Conservation (phyloP, 2,113 vertebrate species). For the Lycocorax pyrrhopterus region DNA sequence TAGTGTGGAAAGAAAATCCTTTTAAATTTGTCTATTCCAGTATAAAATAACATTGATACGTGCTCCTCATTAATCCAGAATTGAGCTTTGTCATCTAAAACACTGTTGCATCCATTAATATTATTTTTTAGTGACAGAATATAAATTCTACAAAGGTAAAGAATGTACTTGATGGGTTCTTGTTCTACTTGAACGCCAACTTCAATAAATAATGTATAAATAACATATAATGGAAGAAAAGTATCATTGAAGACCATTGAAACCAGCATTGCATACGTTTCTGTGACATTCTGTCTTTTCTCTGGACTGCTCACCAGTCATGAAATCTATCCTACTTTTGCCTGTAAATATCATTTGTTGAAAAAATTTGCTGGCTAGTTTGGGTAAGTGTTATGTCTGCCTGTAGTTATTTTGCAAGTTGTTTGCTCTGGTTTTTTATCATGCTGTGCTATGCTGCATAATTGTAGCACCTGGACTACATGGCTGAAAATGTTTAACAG, state of each 20-base stretch:
- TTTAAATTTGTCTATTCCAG: background rate
- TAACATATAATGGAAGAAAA: background rate
- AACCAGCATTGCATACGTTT: background rate
- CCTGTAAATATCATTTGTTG: background rate
- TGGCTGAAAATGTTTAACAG: background rate
- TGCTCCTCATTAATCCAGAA: background rate
- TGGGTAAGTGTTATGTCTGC: background rate
- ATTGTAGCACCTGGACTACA: background rate
- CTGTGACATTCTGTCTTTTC: background rate
- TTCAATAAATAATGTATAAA: background rate
- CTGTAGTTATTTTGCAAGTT: background rate
- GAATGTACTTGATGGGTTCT: background rate
- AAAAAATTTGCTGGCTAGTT: background rate
- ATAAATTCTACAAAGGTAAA: background rate
- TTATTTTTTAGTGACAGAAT: background rate
- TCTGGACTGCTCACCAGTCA: background rate
- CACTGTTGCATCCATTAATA: background rate
- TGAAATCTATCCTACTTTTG: background rate
- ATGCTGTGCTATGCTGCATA: background rate
- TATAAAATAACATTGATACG: background rate
- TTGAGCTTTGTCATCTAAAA: background rate
- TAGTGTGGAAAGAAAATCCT: background rate
- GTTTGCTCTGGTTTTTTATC: background rate
- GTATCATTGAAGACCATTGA: background rate
- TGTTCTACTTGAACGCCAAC: background rate